A percentile compares a stretch with the other conserved stretches of the same genome.
phyloP scores from a whole-genome alignment of 2,113 vertebrate species.

The Notiomystis cincta region DNA sequence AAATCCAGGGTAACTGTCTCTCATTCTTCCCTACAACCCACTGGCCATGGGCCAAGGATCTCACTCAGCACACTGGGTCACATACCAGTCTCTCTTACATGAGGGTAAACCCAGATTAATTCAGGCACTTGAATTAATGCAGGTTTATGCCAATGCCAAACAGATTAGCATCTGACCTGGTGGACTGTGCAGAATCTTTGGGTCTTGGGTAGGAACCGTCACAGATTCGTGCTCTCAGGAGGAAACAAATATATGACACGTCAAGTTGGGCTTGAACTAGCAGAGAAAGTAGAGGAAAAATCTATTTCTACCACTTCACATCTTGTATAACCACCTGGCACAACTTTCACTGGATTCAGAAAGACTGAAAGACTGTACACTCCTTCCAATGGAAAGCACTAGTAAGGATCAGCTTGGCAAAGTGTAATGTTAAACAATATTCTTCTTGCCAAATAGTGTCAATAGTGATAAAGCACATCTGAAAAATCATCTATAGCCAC shows the following conservation, averaged over 20 bases:
- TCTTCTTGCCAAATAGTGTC: neutral
- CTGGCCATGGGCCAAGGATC: neutral
- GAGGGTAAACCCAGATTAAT: conserved; percentile 33
- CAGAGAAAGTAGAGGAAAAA: neutral
- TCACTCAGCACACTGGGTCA: conserved; percentile 8
- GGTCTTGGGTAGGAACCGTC: neutral
- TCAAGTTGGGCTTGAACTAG: neutral
- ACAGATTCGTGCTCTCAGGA: neutral
- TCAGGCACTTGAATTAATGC: conserved; percentile 4
- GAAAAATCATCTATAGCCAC: conserved; percentile 44
- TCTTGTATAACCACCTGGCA: neutral
- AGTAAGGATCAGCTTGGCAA: neutral
- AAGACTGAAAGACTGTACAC: neutral
- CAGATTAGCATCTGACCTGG: neutral
- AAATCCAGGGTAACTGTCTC: conserved; percentile 14
- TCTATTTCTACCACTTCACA: neutral
- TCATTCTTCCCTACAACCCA: neutral
- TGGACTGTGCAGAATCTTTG: neutral
- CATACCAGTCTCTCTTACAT: neutral
- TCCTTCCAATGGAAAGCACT: neutral
- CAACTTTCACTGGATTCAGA: neutral
- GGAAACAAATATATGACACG: neutral
- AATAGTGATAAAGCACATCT: conserved; percentile 1
- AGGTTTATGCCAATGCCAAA: neutral
- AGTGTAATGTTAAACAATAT: neutral